Base-by-base conservation (phyloP, 2,797 vertebrate species). In the Telmatherina bonti region DNA sequence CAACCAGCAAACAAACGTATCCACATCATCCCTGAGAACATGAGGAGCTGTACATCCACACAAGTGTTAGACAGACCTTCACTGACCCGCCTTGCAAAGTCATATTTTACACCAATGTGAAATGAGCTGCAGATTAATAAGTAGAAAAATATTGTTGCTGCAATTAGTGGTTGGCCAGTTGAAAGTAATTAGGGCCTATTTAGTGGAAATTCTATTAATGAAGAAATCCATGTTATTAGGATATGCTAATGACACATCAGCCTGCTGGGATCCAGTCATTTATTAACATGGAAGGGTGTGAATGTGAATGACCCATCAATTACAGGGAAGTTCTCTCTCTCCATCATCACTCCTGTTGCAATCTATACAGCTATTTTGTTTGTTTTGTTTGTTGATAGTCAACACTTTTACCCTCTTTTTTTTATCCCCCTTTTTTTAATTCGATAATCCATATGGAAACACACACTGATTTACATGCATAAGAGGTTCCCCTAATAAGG, bases 391-490 rank as follows among this genome's bases (percentile, higher is more conserved):
- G 82, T 89, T 90, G 84, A 89, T 55, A 30, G 64, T 31, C 49
- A 78, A 55, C 67, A 53, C 65, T 69, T 43, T 76, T 74, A 65
- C 30, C 30, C 7, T 84, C 83, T 79, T 76, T 49, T 0, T 27
- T 12, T 57, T 56, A 73, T 83, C 92, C 94, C 24, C 12, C 26
- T 15, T 0, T 52, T 53, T 26, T 29, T 7, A 29, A 20, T 51
- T 36, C 26, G 87, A 94, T 95, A 95, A 94, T 93, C 93, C 92
- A 95, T 91, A 90, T 93, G 94, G 94, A 96, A 96, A 95, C 88
- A 90, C 92, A 70, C 76, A 83, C 92, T 95, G 94, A 95, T 96
- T 96, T 96, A 93, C 94, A 96, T 96, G 95, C 94, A 92, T 92
- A 88, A 90, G 88, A 33, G 94, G 89, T 91, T 90, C 88, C 91